Evolutionary conservation across 2,113 vertebrate species (phyloP).

Genomic region (Poecile atricapillus): DNA sequence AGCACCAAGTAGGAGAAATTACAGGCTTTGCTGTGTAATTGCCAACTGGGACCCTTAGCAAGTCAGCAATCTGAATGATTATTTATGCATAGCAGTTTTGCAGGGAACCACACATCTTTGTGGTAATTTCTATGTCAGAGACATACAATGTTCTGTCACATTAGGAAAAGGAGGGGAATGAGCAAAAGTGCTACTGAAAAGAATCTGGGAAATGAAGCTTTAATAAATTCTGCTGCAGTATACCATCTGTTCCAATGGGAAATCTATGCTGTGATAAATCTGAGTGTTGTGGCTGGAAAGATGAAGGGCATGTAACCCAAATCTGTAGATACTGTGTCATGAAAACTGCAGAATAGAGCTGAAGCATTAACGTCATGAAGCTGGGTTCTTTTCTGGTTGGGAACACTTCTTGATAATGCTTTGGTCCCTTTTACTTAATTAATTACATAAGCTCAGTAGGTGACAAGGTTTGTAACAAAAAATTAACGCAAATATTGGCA

Average conservation of each 20-base stretch:
- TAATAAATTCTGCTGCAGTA: constrained; percentile 21
- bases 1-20: not conserved
- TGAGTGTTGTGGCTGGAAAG: constrained; percentile 32
- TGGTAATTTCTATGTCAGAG: constrained; percentile 18
- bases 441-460: not conserved
- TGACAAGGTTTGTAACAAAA: not conserved
- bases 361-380: not conserved
- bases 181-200: not conserved
- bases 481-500: not conserved
- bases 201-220: not conserved
- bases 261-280: constrained; percentile 9
- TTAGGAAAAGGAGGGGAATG: not conserved
- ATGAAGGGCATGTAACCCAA: not conserved
- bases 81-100: constrained; percentile 35
- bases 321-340: not conserved
- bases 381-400: not conserved
- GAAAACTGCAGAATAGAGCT: not conserved
- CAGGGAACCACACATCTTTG: not conserved
- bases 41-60: not conserved
- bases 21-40: not conserved
- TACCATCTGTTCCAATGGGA: constrained; percentile 19
- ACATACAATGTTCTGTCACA: not conserved
- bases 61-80: constrained; percentile 10
- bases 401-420: not conserved
- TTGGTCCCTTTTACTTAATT: not conserved